These are phyloP conservation scores for Sitobion miscanthi DNA, from an alignment of 1,140 invertebrate genomes.

Conservation along the genomic window DNA sequence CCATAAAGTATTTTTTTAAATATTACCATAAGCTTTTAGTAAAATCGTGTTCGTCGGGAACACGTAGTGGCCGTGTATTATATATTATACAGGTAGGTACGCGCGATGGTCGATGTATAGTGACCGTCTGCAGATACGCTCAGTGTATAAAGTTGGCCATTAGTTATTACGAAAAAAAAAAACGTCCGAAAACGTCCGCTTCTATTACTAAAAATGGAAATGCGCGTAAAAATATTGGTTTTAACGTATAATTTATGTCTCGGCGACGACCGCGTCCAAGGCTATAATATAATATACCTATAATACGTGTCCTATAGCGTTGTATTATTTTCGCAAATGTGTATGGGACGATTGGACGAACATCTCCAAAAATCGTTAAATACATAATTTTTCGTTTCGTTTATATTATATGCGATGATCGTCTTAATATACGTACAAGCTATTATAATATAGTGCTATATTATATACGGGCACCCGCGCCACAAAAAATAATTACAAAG, in stretches of 20 bases:
- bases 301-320: not conserved
- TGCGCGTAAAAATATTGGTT: not conserved
- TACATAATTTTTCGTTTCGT: not conserved
- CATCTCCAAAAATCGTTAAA: not conserved
- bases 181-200: not conserved
- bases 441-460: no score
- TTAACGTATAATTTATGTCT: conserved; percentile 3
- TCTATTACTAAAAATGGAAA: not conserved
- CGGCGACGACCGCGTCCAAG: not conserved
- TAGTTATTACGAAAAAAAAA: not conserved
- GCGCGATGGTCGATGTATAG: not conserved
- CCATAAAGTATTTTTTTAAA: not conserved
- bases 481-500: not conserved
- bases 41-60: not conserved
- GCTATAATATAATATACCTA: not conserved
- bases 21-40: conserved; percentile 41
- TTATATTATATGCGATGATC: not conserved
- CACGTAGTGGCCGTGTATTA: not conserved
- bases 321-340: not conserved
- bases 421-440: no score
- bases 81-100: not conserved
- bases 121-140: not conserved
- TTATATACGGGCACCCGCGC: not conserved
- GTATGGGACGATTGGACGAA: not conserved
- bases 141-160: not conserved